Conservation (phyloP, 2,113 vertebrate genomes). For the Ceyx melanurus region DNA sequence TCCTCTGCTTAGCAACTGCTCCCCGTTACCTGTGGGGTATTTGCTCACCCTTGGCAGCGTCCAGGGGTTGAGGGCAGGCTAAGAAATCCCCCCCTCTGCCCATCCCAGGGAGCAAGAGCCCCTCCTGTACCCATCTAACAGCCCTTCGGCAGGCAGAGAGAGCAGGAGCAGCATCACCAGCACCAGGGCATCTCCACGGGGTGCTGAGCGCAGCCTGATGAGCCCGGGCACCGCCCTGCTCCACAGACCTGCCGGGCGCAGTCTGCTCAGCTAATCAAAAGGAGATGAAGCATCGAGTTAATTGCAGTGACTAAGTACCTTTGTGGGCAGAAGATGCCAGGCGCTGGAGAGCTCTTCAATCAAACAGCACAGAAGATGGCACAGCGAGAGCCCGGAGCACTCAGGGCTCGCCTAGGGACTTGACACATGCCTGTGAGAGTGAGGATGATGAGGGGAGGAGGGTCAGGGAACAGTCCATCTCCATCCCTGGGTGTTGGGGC, state of each 20-base stretch:
- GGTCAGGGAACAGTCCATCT: accelerated
- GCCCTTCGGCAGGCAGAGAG: accelerated
- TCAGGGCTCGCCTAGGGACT: background rate
- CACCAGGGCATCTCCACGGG: background rate
- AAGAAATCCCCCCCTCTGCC: background rate
- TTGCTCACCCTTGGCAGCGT: background rate
- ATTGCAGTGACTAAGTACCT: slow-evolving; percentile 39
- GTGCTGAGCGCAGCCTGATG: background rate
- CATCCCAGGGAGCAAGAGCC: background rate
- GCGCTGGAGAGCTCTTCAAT: slow-evolving; percentile 62
- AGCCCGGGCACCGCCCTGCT: background rate
- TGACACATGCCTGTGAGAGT: accelerated
- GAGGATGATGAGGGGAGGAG: background rate
- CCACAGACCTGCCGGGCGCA: accelerated
- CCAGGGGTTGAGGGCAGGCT: background rate
- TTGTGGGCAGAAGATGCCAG: background rate
- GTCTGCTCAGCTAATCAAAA: background rate
- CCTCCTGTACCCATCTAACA: background rate
- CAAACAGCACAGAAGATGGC: background rate
- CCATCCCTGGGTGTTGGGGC: background rate
- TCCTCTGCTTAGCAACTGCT: background rate
- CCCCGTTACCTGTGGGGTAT: background rate
- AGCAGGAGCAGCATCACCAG: background rate
- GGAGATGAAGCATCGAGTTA: background rate
- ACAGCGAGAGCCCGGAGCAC: background rate